Evolutionary conservation across 1,140 invertebrate genomes (phyloP).

Genomic region (Ceratoteleas bidentatus): DNA sequence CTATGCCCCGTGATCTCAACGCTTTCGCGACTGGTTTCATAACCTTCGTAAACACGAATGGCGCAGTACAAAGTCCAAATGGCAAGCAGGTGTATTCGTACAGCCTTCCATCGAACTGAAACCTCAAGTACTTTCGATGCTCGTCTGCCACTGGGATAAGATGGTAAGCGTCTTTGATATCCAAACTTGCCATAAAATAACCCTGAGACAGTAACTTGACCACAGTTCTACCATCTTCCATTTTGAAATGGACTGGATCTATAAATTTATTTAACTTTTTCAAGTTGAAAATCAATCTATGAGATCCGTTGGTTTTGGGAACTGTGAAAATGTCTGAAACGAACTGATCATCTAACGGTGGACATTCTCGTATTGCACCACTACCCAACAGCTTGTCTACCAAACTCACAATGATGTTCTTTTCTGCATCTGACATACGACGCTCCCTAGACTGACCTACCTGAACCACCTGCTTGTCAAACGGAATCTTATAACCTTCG

Average conservation of each 20-base stretch:
- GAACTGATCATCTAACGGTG: not conserved
- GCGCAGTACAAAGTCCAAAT: too few relatives aligned
- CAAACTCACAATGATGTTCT: too few relatives aligned
- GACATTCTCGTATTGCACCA: not conserved
- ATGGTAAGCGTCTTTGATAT: not conserved
- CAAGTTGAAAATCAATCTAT: not conserved
- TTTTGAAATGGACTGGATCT: not conserved
- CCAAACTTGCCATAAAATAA: not conserved
- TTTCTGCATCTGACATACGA: too few relatives aligned
- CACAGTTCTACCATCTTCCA: not conserved
- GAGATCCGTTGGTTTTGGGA: not conserved
- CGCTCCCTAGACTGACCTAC: too few relatives aligned
- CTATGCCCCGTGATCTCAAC: too few relatives aligned
- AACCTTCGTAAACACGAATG: too few relatives aligned
- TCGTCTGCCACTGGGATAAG: not conserved
- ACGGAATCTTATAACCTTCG: too few relatives aligned
- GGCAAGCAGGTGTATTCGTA: too few relatives aligned
- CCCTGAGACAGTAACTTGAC: not conserved
- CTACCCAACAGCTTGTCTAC: too few relatives aligned
- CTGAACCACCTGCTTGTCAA: too few relatives aligned
- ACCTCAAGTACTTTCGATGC: not conserved
- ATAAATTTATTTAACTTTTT: not conserved
- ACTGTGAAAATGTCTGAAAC: not conserved
- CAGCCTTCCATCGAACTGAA: not conserved
- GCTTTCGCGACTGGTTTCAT: too few relatives aligned